phyloP scores from a whole-genome alignment of 2,113 vertebrate genomes.

The Xiphophorus maculatus region DNA sequence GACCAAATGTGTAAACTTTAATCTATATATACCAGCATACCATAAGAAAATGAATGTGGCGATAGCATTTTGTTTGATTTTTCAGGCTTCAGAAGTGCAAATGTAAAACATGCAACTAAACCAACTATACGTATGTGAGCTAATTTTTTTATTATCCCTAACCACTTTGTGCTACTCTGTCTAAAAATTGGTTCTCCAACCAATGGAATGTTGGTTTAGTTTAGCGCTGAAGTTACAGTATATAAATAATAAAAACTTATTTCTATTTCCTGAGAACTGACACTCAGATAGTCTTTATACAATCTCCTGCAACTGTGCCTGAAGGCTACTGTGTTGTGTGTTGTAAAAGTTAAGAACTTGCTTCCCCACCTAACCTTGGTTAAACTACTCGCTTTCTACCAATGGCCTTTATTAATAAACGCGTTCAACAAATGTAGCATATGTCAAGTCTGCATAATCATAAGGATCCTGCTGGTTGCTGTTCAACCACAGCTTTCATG shows the following conservation, averaged over 20 bases:
- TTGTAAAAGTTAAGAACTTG: background rate
- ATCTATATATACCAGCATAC: no score
- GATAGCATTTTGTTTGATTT: no score
- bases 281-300: background rate
- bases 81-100: no score
- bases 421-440: conserved; percentile 38
- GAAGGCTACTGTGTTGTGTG: background rate
- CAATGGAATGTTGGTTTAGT: no score
- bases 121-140: no score
- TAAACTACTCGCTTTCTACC: conserved; percentile 22
- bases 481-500: conserved; percentile 32
- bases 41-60: no score
- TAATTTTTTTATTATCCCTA: no score
- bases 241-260: background rate
- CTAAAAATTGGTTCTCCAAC: no score
- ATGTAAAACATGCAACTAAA: no score
- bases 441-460: conserved; percentile 49
- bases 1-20: no score
- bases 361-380: conserved; percentile 12
- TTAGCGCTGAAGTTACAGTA: background rate
- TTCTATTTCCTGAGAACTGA: background rate
- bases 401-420: conserved; percentile 22
- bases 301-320: background rate
- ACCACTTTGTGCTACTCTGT: no score
- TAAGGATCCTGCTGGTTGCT: conserved; percentile 43